Evolutionary conservation across 2,113 vertebrate genomes (phyloP).

Genomic region (Peucedramus taeniatus): DNA sequence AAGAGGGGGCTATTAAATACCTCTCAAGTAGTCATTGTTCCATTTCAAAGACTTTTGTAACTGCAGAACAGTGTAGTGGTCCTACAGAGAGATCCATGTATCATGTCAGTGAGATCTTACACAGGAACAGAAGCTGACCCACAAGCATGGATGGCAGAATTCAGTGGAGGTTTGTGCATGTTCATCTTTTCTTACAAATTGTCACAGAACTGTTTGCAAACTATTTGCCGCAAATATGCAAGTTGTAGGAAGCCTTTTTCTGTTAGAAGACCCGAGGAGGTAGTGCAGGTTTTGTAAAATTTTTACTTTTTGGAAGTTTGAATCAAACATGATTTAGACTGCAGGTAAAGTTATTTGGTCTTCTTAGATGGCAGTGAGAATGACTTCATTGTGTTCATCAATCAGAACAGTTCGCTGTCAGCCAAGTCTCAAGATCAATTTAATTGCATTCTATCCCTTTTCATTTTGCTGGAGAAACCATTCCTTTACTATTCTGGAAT

Average conservation of each 20-base stretch:
- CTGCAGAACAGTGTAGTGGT: neutral
- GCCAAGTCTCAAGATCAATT: neutral
- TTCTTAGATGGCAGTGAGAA: neutral
- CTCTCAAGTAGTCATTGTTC: neutral
- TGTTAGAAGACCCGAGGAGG: fast-evolving
- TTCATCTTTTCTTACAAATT: neutral
- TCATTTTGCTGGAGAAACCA: neutral
- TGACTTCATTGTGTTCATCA: neutral
- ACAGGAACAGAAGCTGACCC: neutral
- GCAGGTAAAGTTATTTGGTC: neutral
- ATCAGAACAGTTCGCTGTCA: neutral
- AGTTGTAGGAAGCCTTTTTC: neutral
- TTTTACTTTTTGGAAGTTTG: neutral
- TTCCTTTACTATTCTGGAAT: neutral
- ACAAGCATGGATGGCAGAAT: neutral
- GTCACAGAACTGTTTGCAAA: neutral
- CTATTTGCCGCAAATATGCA: too few relatives aligned
- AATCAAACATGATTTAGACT: neutral
- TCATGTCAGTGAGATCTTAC: neutral
- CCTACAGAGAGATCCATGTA: neutral
- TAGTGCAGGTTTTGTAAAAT: neutral
- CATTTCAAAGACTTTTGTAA: neutral
- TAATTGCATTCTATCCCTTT: neutral
- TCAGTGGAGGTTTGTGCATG: fast-evolving
- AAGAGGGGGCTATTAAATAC: neutral